Conservation (phyloP, 1,140 invertebrate species). For the Lepidurus arcticus region DNA sequence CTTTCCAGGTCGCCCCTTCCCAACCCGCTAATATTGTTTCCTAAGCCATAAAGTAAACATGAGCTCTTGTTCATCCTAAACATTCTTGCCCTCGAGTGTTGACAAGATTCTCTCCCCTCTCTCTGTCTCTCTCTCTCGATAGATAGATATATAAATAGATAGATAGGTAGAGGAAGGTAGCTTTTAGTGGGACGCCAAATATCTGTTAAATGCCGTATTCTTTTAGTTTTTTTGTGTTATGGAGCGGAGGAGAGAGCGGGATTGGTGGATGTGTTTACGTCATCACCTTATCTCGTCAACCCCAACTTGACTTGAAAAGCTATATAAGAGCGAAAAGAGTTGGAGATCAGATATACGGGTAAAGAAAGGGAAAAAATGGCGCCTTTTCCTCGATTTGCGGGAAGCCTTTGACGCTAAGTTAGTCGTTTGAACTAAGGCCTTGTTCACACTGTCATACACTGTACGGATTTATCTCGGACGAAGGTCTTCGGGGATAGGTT, state of each 20-base stretch:
- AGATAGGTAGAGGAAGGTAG: neutral
- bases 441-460: no score
- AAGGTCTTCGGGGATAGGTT: neutral
- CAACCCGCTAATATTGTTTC: conserved; percentile 67
- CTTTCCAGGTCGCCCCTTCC: conserved; percentile 80
- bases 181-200: neutral
- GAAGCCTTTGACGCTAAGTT: neutral
- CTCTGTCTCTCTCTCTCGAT: neutral
- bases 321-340: no score
- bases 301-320: no score
- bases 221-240: neutral
- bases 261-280: no score
- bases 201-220: neutral
- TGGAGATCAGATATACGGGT: no score
- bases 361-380: neutral
- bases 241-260: neutral
- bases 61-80: neutral
- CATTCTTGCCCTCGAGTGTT: neutral
- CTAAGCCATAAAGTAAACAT: neutral
- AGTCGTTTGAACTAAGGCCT: no score
- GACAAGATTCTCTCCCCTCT: neutral
- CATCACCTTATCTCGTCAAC: no score
- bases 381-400: neutral
- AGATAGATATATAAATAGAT: neutral
- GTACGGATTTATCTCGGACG: no score